phyloP scores from a whole-genome alignment of 1,140 invertebrate genomes.

The Helicoverpa zea region DNA sequence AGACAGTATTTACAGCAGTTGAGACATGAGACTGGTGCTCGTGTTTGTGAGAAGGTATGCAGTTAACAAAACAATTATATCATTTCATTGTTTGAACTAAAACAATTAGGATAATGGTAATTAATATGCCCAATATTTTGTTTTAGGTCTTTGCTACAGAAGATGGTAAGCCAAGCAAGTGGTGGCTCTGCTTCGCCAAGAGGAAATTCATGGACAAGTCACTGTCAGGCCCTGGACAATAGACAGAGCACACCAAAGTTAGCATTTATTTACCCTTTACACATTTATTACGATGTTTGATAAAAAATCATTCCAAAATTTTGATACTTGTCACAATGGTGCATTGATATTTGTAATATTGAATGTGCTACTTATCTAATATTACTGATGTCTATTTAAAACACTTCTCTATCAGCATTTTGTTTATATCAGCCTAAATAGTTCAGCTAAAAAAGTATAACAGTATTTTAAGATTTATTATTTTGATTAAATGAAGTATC shows the following conservation, averaged over 20 bases:
- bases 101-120: neutral
- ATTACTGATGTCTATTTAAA: neutral
- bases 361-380: conserved; percentile 9
- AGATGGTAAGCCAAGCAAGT: conserved; percentile 98
- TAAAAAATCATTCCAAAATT: conserved; percentile 31
- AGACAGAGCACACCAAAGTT: conserved; percentile 62
- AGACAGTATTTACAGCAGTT: conserved; percentile 97
- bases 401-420: neutral
- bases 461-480: conserved; percentile 21
- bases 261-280: conserved; percentile 56
- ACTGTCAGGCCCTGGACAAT: conserved; percentile 93
- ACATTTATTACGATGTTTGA: conserved; percentile 6
- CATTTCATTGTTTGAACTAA: neutral
- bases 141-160: conserved; percentile 93
- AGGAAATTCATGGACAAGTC: conserved; percentile 99
- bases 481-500: conserved; percentile 24
- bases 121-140: conserved; percentile 74
- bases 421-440: neutral
- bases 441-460: neutral
- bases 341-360: conserved; percentile 3
- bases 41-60: conserved; percentile 94
- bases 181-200: conserved; percentile 99
- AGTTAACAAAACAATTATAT: conserved; percentile 15
- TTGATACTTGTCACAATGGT: neutral
- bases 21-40: conserved; percentile 96